phyloP scores from a whole-genome alignment of 2,797 vertebrate species.

The Lepilemur septentrionalis region DNA sequence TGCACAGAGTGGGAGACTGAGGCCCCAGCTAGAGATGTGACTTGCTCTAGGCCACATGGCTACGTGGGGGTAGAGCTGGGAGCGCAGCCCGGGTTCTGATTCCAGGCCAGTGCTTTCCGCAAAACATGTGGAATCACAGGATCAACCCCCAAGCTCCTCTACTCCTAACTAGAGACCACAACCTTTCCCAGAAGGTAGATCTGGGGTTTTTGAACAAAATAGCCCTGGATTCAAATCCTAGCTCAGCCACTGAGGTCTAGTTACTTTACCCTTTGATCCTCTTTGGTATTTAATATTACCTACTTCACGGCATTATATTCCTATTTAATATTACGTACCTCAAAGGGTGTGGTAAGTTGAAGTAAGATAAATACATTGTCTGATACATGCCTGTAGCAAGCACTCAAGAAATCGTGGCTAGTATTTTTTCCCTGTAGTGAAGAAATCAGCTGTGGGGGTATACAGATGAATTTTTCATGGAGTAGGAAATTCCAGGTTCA shows the following conservation, averaged over 20 bases:
- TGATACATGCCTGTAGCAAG: neutral
- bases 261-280: neutral
- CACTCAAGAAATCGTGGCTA: neutral
- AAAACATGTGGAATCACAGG: neutral
- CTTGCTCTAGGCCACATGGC: neutral
- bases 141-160: neutral
- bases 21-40: neutral
- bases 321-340: neutral
- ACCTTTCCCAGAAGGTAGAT: neutral
- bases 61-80: too few species aligned
- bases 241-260: neutral
- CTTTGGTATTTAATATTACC: neutral
- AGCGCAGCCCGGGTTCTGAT: neutral
- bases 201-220: neutral
- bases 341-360: neutral
- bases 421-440: neutral
- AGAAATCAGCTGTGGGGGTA: neutral
- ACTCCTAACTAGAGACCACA: neutral
- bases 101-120: neutral
- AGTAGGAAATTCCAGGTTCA: neutral
- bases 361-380: neutral
- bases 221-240: neutral
- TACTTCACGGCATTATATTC: neutral
- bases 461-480: neutral
- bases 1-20: neutral